Percentiles rank a stretch among this genome's conserved stretches.
Conservation (phyloP, 1,140 invertebrate genomes). For the Drosophila bifasciata region DNA sequence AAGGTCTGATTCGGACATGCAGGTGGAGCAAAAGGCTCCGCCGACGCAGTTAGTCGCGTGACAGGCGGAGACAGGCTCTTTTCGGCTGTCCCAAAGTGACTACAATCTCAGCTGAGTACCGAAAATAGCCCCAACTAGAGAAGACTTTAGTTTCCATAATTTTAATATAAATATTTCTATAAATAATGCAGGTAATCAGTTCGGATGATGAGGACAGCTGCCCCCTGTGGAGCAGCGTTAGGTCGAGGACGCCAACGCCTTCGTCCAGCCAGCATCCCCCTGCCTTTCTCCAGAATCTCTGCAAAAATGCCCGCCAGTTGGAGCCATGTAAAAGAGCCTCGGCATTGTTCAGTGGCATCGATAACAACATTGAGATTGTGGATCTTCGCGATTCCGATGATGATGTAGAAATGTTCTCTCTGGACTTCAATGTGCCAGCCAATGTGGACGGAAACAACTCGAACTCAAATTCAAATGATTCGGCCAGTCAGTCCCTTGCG, state of each 20-base stretch:
- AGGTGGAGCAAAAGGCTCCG: constrained; percentile 9
- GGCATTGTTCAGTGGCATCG: constrained; percentile 65
- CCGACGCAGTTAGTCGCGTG: constrained; percentile 71
- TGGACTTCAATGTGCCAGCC: constrained; percentile 66
- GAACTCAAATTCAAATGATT: constrained; percentile 53
- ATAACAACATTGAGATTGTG: constrained; percentile 54
- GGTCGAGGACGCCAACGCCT: constrained; percentile 2
- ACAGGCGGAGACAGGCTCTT: constrained; percentile 12
- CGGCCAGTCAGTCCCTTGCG: constrained; percentile 2
- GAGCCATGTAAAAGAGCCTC: constrained; percentile 62
- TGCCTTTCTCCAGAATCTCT: constrained; percentile 55
- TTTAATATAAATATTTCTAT: background rate
- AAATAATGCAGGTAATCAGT: constrained; percentile 50
- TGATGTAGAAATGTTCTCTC: constrained; percentile 69
- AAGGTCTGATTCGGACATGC: constrained; percentile 72
- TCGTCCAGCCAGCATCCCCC: constrained; percentile 47
- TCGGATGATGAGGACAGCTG: constrained; percentile 66
- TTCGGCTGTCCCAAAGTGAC: constrained; percentile 55
- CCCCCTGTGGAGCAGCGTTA: constrained; percentile 22
- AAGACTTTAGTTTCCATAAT: too few species aligned
- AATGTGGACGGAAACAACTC: constrained; percentile 60
- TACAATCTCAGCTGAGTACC: constrained; percentile 56
- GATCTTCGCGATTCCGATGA: constrained; percentile 67
- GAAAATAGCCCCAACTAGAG: background rate
- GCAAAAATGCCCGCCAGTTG: constrained; percentile 57